Percentiles rank a stretch among this genome's conserved stretches.
phyloP scores from a whole-genome alignment of 2,113 vertebrate species.

The Acanthisitta chloris region DNA sequence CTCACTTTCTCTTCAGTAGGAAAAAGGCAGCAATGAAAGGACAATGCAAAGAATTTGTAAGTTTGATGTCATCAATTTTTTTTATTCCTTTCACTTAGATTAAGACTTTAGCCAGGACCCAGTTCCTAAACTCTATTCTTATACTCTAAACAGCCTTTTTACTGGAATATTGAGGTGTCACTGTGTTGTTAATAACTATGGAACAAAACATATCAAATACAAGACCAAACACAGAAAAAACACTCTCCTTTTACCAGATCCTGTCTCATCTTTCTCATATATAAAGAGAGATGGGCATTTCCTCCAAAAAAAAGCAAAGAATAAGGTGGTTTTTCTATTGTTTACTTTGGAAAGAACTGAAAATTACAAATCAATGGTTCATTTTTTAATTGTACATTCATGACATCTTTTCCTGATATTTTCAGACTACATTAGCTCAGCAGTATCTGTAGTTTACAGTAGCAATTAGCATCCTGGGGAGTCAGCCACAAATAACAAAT shows the following conservation, averaged over 20 bases:
- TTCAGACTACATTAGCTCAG: constrained; percentile 57
- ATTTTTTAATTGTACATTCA: not conserved
- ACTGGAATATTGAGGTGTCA: not conserved
- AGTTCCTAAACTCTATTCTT: not conserved
- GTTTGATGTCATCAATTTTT: not conserved
- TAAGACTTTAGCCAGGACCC: not conserved
- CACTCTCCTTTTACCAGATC: not conserved
- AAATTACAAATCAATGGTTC: not conserved
- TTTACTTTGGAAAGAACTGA: not conserved
- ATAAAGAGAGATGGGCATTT: not conserved
- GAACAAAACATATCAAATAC: not conserved
- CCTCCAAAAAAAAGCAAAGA: not conserved
- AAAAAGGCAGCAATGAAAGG: not conserved
- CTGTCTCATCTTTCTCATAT: not conserved
- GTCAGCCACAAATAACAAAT: constrained; percentile 52
- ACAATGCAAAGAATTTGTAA: not conserved
- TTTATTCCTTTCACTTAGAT: not conserved
- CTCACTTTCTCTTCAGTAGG: not conserved
- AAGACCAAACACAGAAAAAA: not conserved
- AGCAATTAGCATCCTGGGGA: constrained; percentile 70
- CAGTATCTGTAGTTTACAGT: constrained; percentile 61
- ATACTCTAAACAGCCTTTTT: not conserved
- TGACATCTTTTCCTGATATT: not conserved
- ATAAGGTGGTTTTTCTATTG: not conserved
- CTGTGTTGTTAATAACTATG: not conserved